These are phyloP conservation scores for Trachelus iudaicus DNA, from an alignment of 2,888 invertebrate species.

Conservation along the genomic window DNA sequence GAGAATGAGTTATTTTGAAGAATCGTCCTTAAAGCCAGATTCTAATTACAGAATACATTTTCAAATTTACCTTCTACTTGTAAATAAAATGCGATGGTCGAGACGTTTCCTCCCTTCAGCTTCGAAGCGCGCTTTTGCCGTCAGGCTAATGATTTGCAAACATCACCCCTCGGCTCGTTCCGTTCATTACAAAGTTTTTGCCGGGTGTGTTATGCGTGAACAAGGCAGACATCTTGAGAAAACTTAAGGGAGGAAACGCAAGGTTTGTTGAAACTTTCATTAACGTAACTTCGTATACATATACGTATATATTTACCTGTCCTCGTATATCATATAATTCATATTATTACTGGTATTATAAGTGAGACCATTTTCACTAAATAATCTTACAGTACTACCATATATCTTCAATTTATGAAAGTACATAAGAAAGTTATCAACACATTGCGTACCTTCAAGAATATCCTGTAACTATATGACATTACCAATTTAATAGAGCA, in stretches of 20 bases:
- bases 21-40: not conserved
- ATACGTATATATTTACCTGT: too few species aligned
- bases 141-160: constrained; percentile 62
- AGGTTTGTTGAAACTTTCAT: too few species aligned
- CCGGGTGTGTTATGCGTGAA: constrained; percentile 41
- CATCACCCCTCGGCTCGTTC: constrained; percentile 48
- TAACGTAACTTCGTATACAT: too few species aligned
- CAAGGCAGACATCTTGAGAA: constrained; percentile 49
- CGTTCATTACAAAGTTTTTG: constrained; percentile 55
- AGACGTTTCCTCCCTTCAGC: constrained; percentile 24
- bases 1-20: not conserved
- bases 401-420: too few species aligned
- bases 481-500: too few species aligned
- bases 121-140: constrained; percentile 36
- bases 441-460: too few species aligned
- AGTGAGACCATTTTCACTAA: too few species aligned
- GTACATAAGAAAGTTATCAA: too few species aligned
- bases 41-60: constrained; percentile 7
- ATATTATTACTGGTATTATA: too few species aligned
- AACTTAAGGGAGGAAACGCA: constrained; percentile 12
- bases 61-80: constrained; percentile 14
- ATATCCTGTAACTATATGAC: too few species aligned
- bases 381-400: too few species aligned
- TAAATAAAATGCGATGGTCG: constrained; percentile 24
- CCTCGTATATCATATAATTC: too few species aligned